These are phyloP conservation scores for Sphecodes monilicornis DNA, from an alignment of 2,888 invertebrate genomes.

Conservation along the genomic window DNA sequence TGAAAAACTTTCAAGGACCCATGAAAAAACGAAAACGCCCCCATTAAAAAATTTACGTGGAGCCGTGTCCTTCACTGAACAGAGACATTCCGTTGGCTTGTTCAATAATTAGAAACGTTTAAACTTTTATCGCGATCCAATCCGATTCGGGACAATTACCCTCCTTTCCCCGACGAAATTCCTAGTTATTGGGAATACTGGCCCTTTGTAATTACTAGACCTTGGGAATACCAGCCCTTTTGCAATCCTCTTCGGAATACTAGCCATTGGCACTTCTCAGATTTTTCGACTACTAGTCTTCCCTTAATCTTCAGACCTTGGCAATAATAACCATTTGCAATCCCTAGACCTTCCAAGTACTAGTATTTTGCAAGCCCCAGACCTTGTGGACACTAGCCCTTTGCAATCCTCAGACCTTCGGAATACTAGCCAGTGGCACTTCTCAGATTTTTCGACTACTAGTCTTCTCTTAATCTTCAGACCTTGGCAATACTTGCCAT, in stretches of 20 bases:
- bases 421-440: too few relatives aligned
- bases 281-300: neutral
- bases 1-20: neutral
- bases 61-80: neutral
- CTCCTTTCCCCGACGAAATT: slow-evolving; percentile 40
- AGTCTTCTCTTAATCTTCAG: neutral
- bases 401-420: too few relatives aligned
- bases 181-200: neutral
- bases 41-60: neutral
- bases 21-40: neutral
- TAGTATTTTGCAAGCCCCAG: too few relatives aligned
- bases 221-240: too few relatives aligned
- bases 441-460: too few relatives aligned
- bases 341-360: too few relatives aligned
- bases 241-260: neutral
- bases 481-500: too few relatives aligned
- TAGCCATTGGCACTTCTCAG: neutral
- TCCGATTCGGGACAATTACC: slow-evolving; percentile 35
- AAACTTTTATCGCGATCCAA: slow-evolving; percentile 40
- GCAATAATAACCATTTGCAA: too few relatives aligned
- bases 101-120: slow-evolving; percentile 45
- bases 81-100: neutral
- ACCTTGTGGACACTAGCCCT: too few relatives aligned
- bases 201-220: too few relatives aligned
- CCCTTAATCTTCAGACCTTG: too few relatives aligned